Conservation (phyloP, 2,797 vertebrate genomes). For the Neosilurus hyrtlii region DNA sequence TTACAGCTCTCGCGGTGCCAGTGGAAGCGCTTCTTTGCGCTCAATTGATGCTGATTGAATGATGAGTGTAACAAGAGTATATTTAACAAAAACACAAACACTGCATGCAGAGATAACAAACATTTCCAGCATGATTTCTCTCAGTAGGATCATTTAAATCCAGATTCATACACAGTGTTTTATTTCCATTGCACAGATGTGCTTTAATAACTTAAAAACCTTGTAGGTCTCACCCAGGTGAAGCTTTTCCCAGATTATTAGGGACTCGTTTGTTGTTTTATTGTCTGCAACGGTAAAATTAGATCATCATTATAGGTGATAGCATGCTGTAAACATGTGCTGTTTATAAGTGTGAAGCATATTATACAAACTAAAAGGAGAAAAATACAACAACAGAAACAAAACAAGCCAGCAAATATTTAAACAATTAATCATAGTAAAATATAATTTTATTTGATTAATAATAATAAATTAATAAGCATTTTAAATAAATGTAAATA, state of each 20-base stretch:
- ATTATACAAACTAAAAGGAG: neutral
- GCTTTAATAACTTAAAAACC: neutral
- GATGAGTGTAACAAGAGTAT: neutral
- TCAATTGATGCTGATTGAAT: neutral
- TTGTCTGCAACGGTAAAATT: constrained; percentile 21
- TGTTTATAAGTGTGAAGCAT: neutral
- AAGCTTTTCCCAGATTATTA: constrained; percentile 10
- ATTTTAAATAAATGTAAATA: no score
- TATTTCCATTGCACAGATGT: neutral
- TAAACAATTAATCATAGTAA: neutral
- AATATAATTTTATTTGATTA: no score
- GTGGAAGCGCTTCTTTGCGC: neutral
- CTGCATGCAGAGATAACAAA: neutral
- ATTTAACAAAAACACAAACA: constrained; percentile 2
- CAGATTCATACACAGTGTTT: neutral
- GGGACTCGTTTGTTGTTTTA: constrained; percentile 16
- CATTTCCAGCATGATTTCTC: constrained; percentile 2
- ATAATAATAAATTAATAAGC: no score
- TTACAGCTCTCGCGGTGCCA: neutral
- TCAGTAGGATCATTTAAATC: neutral
- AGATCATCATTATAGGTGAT: constrained; percentile 15
- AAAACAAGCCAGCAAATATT: neutral
- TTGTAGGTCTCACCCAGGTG: neutral
- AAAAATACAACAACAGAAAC: neutral
- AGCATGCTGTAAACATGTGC: neutral